Evolutionary conservation across 2,888 invertebrate genomes (phyloP), one percentile per base, ranked within the genome.

Genomic region (Agrilus mali): DNA sequence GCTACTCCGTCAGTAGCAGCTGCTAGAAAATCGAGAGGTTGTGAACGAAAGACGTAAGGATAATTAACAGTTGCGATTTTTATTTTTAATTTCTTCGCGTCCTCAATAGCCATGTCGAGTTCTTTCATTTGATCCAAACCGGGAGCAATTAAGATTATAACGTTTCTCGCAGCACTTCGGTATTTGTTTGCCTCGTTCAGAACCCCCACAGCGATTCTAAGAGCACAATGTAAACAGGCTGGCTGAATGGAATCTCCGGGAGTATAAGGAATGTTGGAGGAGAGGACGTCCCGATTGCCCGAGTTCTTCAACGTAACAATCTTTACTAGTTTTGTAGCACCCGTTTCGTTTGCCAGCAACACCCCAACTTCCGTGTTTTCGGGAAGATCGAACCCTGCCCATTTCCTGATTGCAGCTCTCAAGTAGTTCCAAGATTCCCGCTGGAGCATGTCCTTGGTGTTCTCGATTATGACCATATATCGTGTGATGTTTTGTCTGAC

Each of bases 401-500:
- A 74, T 55, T 77, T 75, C 33, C 75, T 66, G 43, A 77, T 67
- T 0, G 78, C 77, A 45, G 69, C 62, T 33, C 75, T 63, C 41
- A 78, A 60, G 55, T 74, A 76, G 43, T 66, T 72, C 75, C 77
- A 78, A 2, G 75, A 74, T 56, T 77, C 75, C 50, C 75, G 63
- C 27, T 71, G 60, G 47, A 70, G 59, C 70, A 75, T 74, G 47
- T 75, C 73, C 52, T 71, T 72, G 14, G 74, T 73, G 50, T 75
- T 74, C 55, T 77, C 77, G 33, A 77, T 67, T 2, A 77, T 66
- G 34, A 77, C 64, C 5, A 77, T 71, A 53, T 73, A 75, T 43
- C 75, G 63, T 1, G 77, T 75, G 20, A 68, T 54, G 22, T 64
- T 64, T 44, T 73, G 68, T 47, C 70, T 68, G 47, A 72, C 72